Evolutionary conservation across 2,113 vertebrate genomes (phyloP), one percentile per base, ranked within the genome.

Genomic region (Camelus dromedarius): DNA sequence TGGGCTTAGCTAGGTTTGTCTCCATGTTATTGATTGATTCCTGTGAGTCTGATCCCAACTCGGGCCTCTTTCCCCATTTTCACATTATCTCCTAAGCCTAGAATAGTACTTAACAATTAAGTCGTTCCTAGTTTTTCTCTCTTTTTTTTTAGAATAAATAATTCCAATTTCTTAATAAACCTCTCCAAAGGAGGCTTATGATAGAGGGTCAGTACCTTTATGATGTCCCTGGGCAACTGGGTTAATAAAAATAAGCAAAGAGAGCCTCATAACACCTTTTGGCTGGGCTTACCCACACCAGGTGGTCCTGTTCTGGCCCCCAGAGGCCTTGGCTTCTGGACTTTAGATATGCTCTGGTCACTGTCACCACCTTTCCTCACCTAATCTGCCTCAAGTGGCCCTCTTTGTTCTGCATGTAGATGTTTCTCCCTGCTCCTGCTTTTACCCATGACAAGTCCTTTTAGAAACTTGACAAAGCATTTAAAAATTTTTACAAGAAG

Each of bases 121-220:
- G 26, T 87, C 38, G 48, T 38, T 94, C n/a, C 87, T 76, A 46
- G 42, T 22, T 60, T 80, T 66, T 84, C 20, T 52, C 8, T 54
- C 95, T 42, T 26, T 93, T 54, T 26, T 93, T 46, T 62, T 35
- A 73, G 58, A 84, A 79, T 62, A 69, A 86, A 54, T 52, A 93
- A 67, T 79, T 92, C 60, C n/a, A 82, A 46, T 64, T 95, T 62
- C 38, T 84, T 89, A 94, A 88, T 69, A 95, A 60, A 62, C 35
- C 28, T 64, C 60, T 38, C 26, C 42, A 67, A 56, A 82, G 15
- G 48, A 89, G 54, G 60, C 16, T 54, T 13, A 54, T 54, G 52
- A 54, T 16, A 56, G 52, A 54, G 52, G 16, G 13, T 60, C 58
- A 18, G 30, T 82, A 46, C 7, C 26, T 94, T 64, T 50, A 38